Percentiles rank a stretch among this genome's conserved stretches.
Evolutionary conservation across 2,113 vertebrate genomes (phyloP).

Genomic region (Labeo rohita): DNA sequence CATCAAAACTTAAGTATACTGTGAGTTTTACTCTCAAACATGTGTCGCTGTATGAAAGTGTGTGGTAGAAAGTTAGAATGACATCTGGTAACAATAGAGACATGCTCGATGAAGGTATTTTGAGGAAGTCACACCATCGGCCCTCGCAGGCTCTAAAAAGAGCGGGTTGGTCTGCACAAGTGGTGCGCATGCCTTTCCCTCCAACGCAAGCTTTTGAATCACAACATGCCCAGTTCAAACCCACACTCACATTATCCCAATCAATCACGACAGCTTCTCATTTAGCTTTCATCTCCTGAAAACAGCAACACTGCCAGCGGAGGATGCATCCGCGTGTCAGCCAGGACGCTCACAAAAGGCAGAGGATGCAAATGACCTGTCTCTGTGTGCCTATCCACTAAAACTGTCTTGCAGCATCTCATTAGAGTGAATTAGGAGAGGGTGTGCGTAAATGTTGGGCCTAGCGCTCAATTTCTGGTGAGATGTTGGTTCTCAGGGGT

Average conservation of each 20-base stretch:
- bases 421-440: slow-evolving; percentile 75
- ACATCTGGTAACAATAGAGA: slow-evolving; percentile 60
- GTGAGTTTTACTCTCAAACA: background rate
- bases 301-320: slow-evolving; percentile 60
- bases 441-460: slow-evolving; percentile 70
- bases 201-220: slow-evolving; percentile 44
- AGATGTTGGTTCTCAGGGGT: slow-evolving; percentile 63
- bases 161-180: slow-evolving; percentile 33
- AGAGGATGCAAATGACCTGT: slow-evolving; percentile 69
- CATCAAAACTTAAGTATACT: background rate
- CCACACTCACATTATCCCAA: slow-evolving; percentile 34
- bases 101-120: slow-evolving; percentile 47
- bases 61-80: slow-evolving; percentile 38
- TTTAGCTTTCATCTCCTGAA: slow-evolving; percentile 65
- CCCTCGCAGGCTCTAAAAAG: slow-evolving; percentile 24
- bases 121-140: slow-evolving; percentile 44
- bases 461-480: slow-evolving; percentile 72
- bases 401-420: slow-evolving; percentile 73
- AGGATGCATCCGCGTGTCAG: slow-evolving; percentile 63
- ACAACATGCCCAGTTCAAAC: slow-evolving; percentile 52
- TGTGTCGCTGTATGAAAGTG: background rate
- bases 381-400: slow-evolving; percentile 69
- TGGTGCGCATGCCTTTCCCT: slow-evolving; percentile 40
- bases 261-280: slow-evolving; percentile 60
- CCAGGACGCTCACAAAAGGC: slow-evolving; percentile 63